Conservation (phyloP, 2,888 invertebrate genomes). For the Nemotelus nigrinus region DNA sequence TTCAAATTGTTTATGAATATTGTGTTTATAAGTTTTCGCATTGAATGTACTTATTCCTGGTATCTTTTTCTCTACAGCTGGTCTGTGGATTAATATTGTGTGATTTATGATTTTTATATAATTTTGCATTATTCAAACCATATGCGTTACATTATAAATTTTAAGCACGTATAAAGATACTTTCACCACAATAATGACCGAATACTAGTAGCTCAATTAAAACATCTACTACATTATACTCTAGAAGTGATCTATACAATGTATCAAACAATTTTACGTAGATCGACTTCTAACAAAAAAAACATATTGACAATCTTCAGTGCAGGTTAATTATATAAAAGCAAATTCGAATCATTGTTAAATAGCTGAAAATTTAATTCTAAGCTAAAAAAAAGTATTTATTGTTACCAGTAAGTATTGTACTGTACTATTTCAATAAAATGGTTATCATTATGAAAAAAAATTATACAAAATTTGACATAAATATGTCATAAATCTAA, state of each 20-base stretch:
- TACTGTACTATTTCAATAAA: not conserved
- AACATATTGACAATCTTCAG: slow-evolving; percentile 42
- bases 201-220: slow-evolving; percentile 41
- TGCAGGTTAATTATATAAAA: slow-evolving; percentile 42
- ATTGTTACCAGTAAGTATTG: not conserved
- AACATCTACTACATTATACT: slow-evolving; percentile 14
- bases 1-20: too few species aligned
- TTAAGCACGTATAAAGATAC: not conserved
- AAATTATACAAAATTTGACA: too few species aligned
- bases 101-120: too few species aligned
- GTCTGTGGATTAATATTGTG: too few species aligned
- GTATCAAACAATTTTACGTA: too few species aligned
- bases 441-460: too few species aligned
- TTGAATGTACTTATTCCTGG: too few species aligned
- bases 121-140: too few species aligned
- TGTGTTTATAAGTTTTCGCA: too few species aligned
- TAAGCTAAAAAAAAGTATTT: not conserved
- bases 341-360: slow-evolving; percentile 31
- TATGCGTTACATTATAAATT: too few species aligned
- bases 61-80: too few species aligned
- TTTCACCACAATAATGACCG: not conserved
- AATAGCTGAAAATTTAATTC: slow-evolving; percentile 26
- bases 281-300: not conserved
- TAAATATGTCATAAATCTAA: too few species aligned
- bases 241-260: not conserved